Evolutionary conservation across 2,113 vertebrate genomes (phyloP).

Genomic region (Choloepus hoffmanni): DNA sequence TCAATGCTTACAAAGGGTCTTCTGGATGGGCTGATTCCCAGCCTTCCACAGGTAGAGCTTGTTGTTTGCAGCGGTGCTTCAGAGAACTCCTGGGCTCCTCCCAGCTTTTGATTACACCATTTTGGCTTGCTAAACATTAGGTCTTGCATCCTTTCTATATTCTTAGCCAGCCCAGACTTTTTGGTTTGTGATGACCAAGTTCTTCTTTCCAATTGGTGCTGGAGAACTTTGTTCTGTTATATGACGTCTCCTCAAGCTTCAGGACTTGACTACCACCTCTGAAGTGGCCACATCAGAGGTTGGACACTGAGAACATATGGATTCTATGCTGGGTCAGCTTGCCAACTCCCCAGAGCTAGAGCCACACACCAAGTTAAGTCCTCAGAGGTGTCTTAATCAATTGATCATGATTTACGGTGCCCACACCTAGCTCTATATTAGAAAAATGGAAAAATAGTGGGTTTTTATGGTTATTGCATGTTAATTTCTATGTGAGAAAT

Average conservation of each 20-base stretch:
- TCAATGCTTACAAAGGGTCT: rapidly evolving
- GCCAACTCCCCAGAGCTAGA: background rate
- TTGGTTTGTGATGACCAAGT: background rate
- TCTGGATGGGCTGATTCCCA: background rate
- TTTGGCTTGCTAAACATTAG: background rate
- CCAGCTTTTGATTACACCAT: background rate
- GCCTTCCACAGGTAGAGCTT: background rate
- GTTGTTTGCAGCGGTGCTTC: background rate
- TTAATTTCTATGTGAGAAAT: slow-evolving; percentile 26
- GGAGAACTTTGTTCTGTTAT: background rate
- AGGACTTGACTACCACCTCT: background rate
- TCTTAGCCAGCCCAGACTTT: background rate
- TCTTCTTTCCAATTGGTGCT: background rate
- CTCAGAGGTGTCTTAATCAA: background rate
- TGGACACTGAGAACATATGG: background rate
- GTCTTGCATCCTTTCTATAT: background rate
- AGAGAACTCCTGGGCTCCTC: background rate
- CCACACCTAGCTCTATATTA: background rate
- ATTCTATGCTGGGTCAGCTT: background rate
- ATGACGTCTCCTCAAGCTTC: background rate
- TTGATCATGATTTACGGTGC: background rate
- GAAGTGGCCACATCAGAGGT: background rate
- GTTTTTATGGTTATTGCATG: background rate
- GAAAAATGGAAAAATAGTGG: background rate
- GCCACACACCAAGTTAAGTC: rapidly evolving